A percentile compares a stretch with the other conserved stretches of the same genome.
These are phyloP conservation scores for Ooceraea biroi DNA, from an alignment of 1,140 invertebrate genomes.

Conservation along the genomic window DNA sequence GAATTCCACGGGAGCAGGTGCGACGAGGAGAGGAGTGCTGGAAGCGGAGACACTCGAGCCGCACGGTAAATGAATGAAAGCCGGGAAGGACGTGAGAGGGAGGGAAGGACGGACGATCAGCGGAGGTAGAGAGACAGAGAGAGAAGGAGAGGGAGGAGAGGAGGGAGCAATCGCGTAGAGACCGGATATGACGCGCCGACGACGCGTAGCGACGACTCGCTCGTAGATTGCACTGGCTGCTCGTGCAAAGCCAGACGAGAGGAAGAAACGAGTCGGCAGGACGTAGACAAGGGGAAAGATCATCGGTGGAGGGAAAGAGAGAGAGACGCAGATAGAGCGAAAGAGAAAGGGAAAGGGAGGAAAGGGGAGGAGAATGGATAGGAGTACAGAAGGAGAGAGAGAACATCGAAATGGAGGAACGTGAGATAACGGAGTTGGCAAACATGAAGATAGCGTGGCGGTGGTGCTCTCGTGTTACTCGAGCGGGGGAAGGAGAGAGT, in stretches of 20 bases:
- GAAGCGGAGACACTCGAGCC: constrained; percentile 53
- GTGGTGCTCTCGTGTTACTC: constrained; percentile 69
- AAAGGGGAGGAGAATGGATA: constrained; percentile 53
- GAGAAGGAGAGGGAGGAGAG: constrained; percentile 52
- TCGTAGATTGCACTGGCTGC: constrained; percentile 74
- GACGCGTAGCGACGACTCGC: constrained; percentile 74
- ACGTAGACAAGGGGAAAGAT: constrained; percentile 23
- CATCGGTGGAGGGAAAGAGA: background rate
- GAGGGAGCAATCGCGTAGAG: constrained; percentile 54
- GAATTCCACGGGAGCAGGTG: constrained; percentile 26
- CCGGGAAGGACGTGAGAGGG: constrained; percentile 29
- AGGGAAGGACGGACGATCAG: constrained; percentile 62
- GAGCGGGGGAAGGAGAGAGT: background rate
- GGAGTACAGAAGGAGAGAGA: constrained; percentile 66
- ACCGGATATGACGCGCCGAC: constrained; percentile 77
- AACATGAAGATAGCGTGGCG: constrained; percentile 83
- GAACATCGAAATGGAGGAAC: constrained; percentile 73
- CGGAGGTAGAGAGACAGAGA: constrained; percentile 54
- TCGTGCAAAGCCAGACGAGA: constrained; percentile 67
- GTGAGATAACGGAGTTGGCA: constrained; percentile 85
- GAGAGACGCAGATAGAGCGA: constrained; percentile 44
- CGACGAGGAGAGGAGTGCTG: constrained; percentile 59
- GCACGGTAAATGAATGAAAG: constrained; percentile 51
- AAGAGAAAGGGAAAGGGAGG: constrained; percentile 52
- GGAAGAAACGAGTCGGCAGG: constrained; percentile 63